A percentile compares a stretch with the other conserved stretches of the same genome.
These are phyloP conservation scores for Saccostrea echinata DNA, from an alignment of 1,140 invertebrate genomes.

Conservation along the genomic window DNA sequence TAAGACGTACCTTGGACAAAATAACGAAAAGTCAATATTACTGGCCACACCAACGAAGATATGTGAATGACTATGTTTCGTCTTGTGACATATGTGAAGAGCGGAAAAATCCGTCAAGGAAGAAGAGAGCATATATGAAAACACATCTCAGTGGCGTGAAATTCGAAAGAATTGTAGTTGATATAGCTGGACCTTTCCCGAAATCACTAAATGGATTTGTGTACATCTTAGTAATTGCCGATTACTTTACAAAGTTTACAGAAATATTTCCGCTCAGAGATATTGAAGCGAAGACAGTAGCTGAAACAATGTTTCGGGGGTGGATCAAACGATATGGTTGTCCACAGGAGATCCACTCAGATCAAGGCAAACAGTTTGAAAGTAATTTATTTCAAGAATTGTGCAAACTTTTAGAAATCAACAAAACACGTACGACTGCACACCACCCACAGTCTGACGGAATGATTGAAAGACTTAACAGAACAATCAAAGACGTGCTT, in stretches of 20 bases:
- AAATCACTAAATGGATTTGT: not conserved
- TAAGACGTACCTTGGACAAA: no score
- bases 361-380: conserved; percentile 55
- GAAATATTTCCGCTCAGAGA: no score
- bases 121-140: no score
- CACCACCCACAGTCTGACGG: conserved; percentile 59
- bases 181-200: no score
- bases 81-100: no score
- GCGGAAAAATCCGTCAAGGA: no score
- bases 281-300: conserved; percentile 61
- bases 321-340: conserved; percentile 44
- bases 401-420: no score
- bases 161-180: no score
- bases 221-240: not conserved
- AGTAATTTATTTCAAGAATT: conserved; percentile 45
- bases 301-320: conserved; percentile 58
- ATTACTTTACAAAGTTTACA: no score
- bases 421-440: conserved; percentile 43
- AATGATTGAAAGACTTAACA: conserved; percentile 63
- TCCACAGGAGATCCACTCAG: conserved; percentile 46
- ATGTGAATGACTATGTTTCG: no score
- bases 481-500: no score
- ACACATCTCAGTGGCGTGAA: no score
- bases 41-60: not conserved
- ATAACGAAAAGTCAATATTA: not conserved